phyloP scores from a whole-genome alignment of 2,797 vertebrate genomes.

The Thaleichthys pacificus region DNA sequence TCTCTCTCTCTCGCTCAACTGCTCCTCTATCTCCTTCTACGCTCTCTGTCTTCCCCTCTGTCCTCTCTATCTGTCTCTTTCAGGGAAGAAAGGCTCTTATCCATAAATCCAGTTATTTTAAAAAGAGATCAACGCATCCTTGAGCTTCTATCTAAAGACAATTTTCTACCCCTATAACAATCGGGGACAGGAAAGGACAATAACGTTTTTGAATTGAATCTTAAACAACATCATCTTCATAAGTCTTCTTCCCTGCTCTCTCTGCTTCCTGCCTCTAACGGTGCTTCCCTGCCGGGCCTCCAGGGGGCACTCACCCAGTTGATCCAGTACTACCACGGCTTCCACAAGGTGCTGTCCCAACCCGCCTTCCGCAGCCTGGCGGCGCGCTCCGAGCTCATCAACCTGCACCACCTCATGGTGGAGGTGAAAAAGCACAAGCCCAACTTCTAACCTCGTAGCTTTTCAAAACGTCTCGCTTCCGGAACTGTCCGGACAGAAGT shows the following conservation, averaged over 20 bases:
- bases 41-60: slow-evolving; percentile 7
- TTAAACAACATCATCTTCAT: too few species aligned
- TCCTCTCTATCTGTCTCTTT: too few species aligned
- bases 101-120: too few species aligned
- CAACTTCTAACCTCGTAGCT: slow-evolving; percentile 77
- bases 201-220: not conserved
- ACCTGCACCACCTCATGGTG: slow-evolving; percentile 95
- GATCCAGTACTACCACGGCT: slow-evolving; percentile 94
- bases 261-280: not conserved
- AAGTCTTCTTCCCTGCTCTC: not conserved
- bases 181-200: too few species aligned
- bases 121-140: not conserved
- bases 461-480: slow-evolving; percentile 6
- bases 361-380: slow-evolving; percentile 84
- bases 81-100: too few species aligned
- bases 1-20: not conserved
- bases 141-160: not conserved
- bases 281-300: slow-evolving; percentile 9
- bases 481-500: too few species aligned
- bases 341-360: slow-evolving; percentile 89
- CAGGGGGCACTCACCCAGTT: slow-evolving; percentile 91
- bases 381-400: slow-evolving; percentile 89
- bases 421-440: slow-evolving; percentile 96
- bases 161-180: too few species aligned
- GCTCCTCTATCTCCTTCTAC: not conserved